Evolutionary conservation across 2,113 vertebrate species (phyloP), one percentile per base, ranked within the genome.

Genomic region (Paratilapia polleni): DNA sequence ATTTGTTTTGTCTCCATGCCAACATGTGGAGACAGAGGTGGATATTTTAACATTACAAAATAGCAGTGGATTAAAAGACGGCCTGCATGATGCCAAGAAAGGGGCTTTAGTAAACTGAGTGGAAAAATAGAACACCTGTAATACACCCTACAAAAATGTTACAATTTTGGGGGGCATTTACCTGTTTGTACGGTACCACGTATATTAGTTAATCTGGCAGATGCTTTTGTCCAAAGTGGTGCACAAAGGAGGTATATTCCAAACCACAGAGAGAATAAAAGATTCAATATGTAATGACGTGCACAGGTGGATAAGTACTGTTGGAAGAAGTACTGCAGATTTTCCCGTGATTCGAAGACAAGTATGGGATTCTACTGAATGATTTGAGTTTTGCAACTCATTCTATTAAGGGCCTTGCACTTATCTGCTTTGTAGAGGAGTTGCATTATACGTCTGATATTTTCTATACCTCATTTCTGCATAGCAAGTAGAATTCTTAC

Each of bases 21-120:
- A 59, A 74, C 20, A 15, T 63, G 79, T 24, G 20, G 24, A 31
- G 62, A n/a, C 58, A 61, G 58, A 78, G 80, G 68, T 73, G 68
- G 47, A 54, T 43, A 28, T 73, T 73, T 70, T 58, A 76, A 78
- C 56, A 68, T 61, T 47, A 63, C 59, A 59, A 52, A 17, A 73
- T 34, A 54, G 31, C 47, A 73, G 19, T 54, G 68, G 68, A 73
- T 73, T 73, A 73, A 54, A 73, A 64, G n/a, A 47, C 20, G 31
- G 17, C 36, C 26, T 3, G n/a, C 24, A 60, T 4, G n/a, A 75
- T 82, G 75, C 64, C 78, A 52, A 79, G 78, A 11, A 76, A 68
- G 52, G 17, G 41, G 22, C 47, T 66, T 77, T 36, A 28, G 81
- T 47, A 82, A 13, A 31, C 34, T 4, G 57, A 49, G 24, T 54